Evolutionary conservation across 2,888 invertebrate genomes (phyloP).

Genomic region (Tenthredo livida): DNA sequence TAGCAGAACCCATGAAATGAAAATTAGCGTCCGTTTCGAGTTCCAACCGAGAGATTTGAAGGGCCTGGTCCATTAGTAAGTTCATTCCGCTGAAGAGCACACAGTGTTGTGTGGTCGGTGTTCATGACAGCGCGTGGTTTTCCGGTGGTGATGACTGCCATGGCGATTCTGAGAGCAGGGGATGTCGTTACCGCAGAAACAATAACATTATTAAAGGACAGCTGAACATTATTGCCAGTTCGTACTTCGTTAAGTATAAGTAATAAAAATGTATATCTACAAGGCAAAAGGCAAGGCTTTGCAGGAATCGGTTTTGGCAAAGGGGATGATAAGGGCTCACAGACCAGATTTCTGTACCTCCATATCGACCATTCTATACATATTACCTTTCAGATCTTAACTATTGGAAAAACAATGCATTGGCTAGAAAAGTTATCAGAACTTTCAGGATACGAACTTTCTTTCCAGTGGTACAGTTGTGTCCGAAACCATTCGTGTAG

Average conservation of each 20-base stretch:
- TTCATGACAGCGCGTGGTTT: constrained; percentile 45
- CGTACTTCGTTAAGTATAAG: background rate
- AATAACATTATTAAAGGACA: constrained; percentile 40
- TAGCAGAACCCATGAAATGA: constrained; percentile 40
- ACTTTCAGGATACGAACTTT: background rate
- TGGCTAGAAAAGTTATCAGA: background rate
- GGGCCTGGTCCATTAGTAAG: constrained; percentile 46
- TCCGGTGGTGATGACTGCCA: constrained; percentile 16
- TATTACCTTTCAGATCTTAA: background rate
- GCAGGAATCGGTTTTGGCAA: background rate
- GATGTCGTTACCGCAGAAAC: constrained; percentile 28
- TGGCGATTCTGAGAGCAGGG: background rate
- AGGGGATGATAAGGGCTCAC: background rate
- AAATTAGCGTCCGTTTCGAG: constrained; percentile 43
- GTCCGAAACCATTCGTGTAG: background rate
- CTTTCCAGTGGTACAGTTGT: background rate
- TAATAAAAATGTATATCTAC: background rate
- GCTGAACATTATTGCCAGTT: constrained; percentile 33
- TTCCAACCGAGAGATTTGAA: constrained; percentile 47
- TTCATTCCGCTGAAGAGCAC: constrained; percentile 49
- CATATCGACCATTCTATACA: background rate
- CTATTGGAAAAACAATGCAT: background rate
- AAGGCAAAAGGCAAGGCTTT: background rate
- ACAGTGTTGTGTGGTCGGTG: constrained; percentile 36
- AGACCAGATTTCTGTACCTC: background rate